A percentile compares a stretch with the other conserved stretches of the same genome.
Conservation (phyloP, 2,888 invertebrate genomes). For the Ditula angustiorana region DNA sequence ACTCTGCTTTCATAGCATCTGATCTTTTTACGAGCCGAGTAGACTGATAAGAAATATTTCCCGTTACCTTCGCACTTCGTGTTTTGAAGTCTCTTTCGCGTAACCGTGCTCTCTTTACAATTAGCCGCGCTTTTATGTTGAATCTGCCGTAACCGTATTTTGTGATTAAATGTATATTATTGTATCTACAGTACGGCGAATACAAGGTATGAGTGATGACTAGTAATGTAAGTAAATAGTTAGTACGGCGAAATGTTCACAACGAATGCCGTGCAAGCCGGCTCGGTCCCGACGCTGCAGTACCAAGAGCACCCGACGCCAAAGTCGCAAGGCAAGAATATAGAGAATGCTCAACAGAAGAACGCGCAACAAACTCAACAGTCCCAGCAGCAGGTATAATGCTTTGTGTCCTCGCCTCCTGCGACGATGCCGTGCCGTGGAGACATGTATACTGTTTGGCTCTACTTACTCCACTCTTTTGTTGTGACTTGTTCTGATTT, state of each 20-base stretch:
- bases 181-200: conserved; percentile 36
- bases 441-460: conserved; percentile 33
- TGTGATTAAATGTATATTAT: conserved; percentile 37
- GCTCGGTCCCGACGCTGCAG: conserved; percentile 87
- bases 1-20: conserved; percentile 79
- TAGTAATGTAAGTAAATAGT: conserved; percentile 46
- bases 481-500: not conserved
- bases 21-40: conserved; percentile 82
- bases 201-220: conserved; percentile 39
- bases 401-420: conserved; percentile 35
- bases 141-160: conserved; percentile 31
- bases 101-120: conserved; percentile 48
- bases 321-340: conserved; percentile 86
- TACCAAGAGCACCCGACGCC: conserved; percentile 88
- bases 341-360: conserved; percentile 87
- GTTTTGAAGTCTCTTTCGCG: conserved; percentile 76
- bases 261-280: conserved; percentile 86
- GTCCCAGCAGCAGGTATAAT: conserved; percentile 56
- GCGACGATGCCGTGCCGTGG: conserved; percentile 29
- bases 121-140: conserved; percentile 76
- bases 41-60: conserved; percentile 81
- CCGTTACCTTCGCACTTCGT: conserved; percentile 82
- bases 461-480: conserved; percentile 17
- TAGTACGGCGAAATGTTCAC: conserved; percentile 81
- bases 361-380: conserved; percentile 80